phyloP scores from a whole-genome alignment of 2,113 vertebrate species.

The Ceratotherium simum region DNA sequence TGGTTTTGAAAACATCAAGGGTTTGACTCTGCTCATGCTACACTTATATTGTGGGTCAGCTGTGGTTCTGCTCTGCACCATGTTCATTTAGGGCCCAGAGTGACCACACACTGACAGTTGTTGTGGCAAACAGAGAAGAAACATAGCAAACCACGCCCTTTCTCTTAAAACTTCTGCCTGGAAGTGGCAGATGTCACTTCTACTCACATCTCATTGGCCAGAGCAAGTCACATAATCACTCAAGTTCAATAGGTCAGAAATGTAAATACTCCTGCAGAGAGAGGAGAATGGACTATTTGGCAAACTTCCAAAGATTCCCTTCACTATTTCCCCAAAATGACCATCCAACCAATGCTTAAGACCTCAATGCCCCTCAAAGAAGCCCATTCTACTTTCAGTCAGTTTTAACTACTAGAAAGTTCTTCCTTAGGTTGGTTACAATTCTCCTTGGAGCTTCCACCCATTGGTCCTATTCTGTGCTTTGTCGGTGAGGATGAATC shows the following conservation, averaged over 20 bases:
- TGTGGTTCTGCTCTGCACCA: background rate
- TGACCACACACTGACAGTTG: background rate
- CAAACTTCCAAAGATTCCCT: background rate
- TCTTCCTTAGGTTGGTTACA: background rate
- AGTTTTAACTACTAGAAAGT: background rate
- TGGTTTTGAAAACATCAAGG: background rate
- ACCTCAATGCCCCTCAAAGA: background rate
- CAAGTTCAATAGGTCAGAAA: background rate
- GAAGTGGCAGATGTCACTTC: background rate
- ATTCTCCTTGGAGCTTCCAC: background rate
- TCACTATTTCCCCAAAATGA: background rate
- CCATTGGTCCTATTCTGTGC: background rate
- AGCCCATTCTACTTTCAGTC: background rate
- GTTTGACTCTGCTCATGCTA: background rate
- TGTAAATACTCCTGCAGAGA: background rate
- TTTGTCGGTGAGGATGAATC: background rate
- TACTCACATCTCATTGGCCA: background rate
- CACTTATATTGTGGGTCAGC: rapidly evolving
- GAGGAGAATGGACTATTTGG: background rate
- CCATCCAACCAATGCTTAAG: background rate
- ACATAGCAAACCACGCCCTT: background rate
- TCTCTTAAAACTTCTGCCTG: background rate
- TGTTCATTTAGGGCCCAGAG: background rate
- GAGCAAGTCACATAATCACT: background rate
- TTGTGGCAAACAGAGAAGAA: background rate